Conservation (phyloP, 2,113 vertebrate species). For the Hyaena hyaena region DNA sequence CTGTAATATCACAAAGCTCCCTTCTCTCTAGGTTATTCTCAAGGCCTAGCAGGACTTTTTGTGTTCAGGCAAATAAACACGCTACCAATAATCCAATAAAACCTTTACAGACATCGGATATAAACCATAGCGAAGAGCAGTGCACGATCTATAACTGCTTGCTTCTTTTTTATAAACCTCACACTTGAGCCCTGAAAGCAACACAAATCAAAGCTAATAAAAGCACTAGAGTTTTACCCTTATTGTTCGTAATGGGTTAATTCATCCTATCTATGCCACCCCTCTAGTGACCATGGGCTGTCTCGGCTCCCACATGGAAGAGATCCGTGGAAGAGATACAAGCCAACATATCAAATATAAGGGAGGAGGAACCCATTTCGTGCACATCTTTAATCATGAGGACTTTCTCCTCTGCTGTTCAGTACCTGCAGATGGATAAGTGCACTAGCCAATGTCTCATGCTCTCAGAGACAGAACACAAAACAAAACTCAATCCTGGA, state of each 20-base stretch:
- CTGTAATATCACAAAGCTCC: background rate
- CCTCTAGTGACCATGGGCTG: background rate
- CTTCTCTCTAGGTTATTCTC: background rate
- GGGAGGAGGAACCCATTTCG: background rate
- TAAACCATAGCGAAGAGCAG: background rate
- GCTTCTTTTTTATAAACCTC: conserved; percentile 64
- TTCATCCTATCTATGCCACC: background rate
- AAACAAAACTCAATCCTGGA: background rate
- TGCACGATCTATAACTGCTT: conserved; percentile 53
- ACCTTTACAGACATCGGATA: conserved; percentile 62
- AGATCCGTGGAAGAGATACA: background rate
- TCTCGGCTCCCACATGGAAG: background rate
- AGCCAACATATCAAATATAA: fast-evolving
- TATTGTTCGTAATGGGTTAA: conserved; percentile 42
- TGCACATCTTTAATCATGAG: background rate
- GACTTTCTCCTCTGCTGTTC: background rate
- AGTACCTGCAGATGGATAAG: background rate
- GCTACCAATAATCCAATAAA: conserved; percentile 74
- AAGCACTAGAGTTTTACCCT: conserved; percentile 10
- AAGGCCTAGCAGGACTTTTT: conserved; percentile 19
- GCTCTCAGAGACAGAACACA: background rate
- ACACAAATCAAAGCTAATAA: conserved; percentile 72
- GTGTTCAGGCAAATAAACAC: conserved; percentile 48
- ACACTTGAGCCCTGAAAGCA: conserved; percentile 54
- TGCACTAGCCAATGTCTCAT: background rate